Conservation (phyloP, 1,140 invertebrate species). For the Reticulitermes speratus region DNA sequence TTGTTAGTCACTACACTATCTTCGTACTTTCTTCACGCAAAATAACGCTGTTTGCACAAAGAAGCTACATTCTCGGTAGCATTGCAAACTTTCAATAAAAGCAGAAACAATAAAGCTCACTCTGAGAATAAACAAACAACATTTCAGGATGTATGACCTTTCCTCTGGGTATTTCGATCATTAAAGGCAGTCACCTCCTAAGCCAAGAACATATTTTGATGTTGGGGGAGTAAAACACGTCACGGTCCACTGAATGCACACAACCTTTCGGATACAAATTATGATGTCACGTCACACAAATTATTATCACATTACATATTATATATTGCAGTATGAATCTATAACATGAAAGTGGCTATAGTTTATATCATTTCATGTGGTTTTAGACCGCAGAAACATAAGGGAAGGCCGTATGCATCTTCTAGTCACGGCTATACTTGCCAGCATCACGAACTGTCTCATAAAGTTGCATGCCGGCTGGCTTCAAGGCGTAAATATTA, state of each 20-base stretch:
- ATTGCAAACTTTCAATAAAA: neutral
- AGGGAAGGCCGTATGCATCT: neutral
- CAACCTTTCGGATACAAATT: neutral
- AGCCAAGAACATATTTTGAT: neutral
- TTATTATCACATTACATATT: slow-evolving; percentile 18
- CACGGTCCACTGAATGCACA: neutral
- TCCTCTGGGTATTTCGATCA: neutral
- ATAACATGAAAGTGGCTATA: neutral
- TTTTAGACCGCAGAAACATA: neutral
- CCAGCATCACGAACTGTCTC: neutral
- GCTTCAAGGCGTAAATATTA: slow-evolving; percentile 16
- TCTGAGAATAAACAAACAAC: neutral
- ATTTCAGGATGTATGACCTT: neutral
- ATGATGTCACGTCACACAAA: slow-evolving; percentile 15
- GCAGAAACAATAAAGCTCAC: neutral
- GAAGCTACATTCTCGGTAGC: neutral
- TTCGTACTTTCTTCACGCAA: too few species aligned
- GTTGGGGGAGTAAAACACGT: neutral
- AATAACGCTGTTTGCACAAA: too few species aligned
- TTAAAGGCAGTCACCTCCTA: neutral
- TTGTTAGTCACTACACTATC: too few species aligned
- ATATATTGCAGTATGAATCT: slow-evolving; percentile 10
- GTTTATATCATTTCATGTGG: neutral
- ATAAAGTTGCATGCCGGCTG: neutral
- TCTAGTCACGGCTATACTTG: neutral